Base-by-base conservation (phyloP, 2,113 vertebrate species). In the Anarhynchus alexandrinus region DNA sequence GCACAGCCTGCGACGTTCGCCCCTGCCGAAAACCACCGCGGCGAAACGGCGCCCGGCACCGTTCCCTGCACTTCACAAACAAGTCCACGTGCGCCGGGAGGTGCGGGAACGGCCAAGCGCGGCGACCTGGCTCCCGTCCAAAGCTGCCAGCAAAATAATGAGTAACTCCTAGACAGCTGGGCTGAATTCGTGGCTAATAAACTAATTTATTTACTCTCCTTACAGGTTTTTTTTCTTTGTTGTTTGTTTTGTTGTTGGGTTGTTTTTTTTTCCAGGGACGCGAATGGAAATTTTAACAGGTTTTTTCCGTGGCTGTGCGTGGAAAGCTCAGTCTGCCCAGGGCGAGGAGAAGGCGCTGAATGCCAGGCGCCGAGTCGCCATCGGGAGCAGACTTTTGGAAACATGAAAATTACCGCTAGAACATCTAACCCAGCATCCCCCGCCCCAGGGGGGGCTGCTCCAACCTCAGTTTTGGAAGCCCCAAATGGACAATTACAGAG, bases 41-140 rank as follows among this genome's bases (percentile, higher is more conserved):
- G 79, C 1, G 1, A 22, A 49, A 34, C 3, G 0, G 32, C 1
- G 1, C 45, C 64, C 5, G 0, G 45, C 51, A 29, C 73, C 8
- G 2, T 45, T 90, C 66, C 54, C 27, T 43, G 54, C 8, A 3
- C 38, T 43, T 64, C 32, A 36, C 54, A 71, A 94, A 66, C 67
- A 86, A 51, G 16, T 21, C 42, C 76, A 40, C 6, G 10, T 80
- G 79, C n/a, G 2, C 51, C 21, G 49, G 18, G 62, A 69, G 45
- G 57, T 12, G 32, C 10, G 4, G 82, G 47, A 71, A 47, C 1
- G 10, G 58, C 82, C 78, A 59, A 69, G 38, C 17, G 4, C 0
- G 10, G 64, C 64, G 47, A 40, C 38, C 40, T 93, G 88, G 83
- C 88, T 71, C 25, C 12, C 2, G 12, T 22, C 70, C 42, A 38